Percentiles rank a stretch among this genome's conserved stretches.
Evolutionary conservation across 1,140 invertebrate species (phyloP).

Genomic region (Drosophila triauraria): DNA sequence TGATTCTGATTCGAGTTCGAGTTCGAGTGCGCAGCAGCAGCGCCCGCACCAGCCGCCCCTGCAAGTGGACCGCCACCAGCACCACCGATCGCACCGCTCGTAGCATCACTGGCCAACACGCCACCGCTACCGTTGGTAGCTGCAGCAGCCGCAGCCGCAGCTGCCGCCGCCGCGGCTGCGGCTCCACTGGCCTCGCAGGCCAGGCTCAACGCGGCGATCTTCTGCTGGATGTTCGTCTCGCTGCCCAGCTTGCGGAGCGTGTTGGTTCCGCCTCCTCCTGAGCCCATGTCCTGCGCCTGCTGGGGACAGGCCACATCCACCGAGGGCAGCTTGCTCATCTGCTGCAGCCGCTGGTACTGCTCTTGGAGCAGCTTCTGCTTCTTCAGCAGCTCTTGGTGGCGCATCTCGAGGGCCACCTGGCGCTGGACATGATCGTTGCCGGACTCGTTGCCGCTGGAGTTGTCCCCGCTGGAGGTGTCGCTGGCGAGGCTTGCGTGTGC

Average conservation of each 20-base stretch:
- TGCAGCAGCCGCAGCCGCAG: slow-evolving; percentile 45
- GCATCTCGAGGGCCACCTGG: slow-evolving; percentile 92
- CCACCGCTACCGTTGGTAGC: slow-evolving; percentile 60
- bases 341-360: slow-evolving; percentile 94
- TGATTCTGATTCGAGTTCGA: neutral
- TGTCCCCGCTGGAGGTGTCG: slow-evolving; percentile 72
- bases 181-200: slow-evolving; percentile 82
- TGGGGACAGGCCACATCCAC: slow-evolving; percentile 87
- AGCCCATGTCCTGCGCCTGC: slow-evolving; percentile 82
- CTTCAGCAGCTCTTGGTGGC: slow-evolving; percentile 93
- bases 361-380: slow-evolving; percentile 95
- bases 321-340: slow-evolving; percentile 90
- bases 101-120: slow-evolving; percentile 79
- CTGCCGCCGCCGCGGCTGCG: slow-evolving; percentile 86
- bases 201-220: slow-evolving; percentile 88
- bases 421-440: slow-evolving; percentile 88
- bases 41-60: slow-evolving; percentile 41
- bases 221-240: slow-evolving; percentile 94
- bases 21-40: slow-evolving; percentile 44
- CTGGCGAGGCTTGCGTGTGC: slow-evolving; percentile 14
- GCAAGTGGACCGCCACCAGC: slow-evolving; percentile 39
- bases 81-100: slow-evolving; percentile 67
- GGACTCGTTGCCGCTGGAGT: slow-evolving; percentile 87
- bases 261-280: slow-evolving; percentile 38
- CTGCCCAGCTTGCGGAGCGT: slow-evolving; percentile 93